Evolutionary conservation across 2,113 vertebrate genomes (phyloP).

Genomic region (Vimba vimba): DNA sequence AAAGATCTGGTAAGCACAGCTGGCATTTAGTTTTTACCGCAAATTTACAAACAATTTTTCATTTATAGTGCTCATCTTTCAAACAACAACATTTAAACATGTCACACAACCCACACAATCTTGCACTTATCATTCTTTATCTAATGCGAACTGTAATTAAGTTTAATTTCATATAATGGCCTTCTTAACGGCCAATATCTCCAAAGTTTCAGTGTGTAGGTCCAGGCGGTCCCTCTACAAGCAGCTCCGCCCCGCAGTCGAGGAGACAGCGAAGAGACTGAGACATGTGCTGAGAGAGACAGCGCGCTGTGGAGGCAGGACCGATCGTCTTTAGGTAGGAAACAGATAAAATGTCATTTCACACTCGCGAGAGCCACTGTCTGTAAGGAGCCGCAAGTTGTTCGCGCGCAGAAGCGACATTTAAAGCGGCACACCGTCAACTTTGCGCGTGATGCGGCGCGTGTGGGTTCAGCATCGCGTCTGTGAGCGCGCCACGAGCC

Average conservation of each 20-base stretch:
- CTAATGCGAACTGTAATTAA: neutral
- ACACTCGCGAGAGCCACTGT: conserved; percentile 36
- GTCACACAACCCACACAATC: neutral
- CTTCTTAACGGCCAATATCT: conserved; percentile 16
- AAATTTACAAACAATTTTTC: neutral
- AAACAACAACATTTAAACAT: neutral
- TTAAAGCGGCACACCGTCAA: conserved; percentile 43
- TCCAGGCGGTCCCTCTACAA: conserved; percentile 34
- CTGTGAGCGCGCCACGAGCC: neutral
- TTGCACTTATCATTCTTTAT: conserved; percentile 4
- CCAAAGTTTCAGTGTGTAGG: conserved; percentile 27
- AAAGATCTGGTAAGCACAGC: neutral
- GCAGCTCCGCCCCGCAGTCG: conserved; percentile 55
- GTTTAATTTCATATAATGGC: conserved; percentile 25
- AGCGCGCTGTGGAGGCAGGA: conserved; percentile 36
- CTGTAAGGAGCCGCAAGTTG: conserved; percentile 48
- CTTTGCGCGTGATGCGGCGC: conserved; percentile 55
- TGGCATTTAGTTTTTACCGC: neutral
- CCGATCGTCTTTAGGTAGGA: neutral
- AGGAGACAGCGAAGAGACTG: conserved; percentile 45
- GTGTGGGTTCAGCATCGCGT: conserved; percentile 31
- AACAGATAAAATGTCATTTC: conserved; percentile 45
- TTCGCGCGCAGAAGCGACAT: conserved; percentile 21
- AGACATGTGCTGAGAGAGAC: conserved; percentile 54
- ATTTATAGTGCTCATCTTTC: neutral